Percentiles rank a stretch among this genome's conserved stretches.
These are phyloP conservation scores for Drosophila sp. DNA, from an alignment of 1,140 invertebrate genomes.

Conservation along the genomic window DNA sequence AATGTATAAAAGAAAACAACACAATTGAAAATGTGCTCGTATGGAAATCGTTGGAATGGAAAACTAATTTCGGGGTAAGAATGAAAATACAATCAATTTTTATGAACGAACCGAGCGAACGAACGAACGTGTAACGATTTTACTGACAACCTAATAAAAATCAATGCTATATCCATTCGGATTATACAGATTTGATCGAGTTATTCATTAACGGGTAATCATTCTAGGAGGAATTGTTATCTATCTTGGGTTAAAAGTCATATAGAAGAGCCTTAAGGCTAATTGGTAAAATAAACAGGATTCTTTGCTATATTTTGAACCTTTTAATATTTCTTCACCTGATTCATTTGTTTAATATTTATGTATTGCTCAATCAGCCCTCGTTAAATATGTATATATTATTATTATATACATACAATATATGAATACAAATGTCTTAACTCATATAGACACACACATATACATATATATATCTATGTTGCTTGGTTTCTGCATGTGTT, in stretches of 20 bases:
- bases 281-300: too few species aligned
- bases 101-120: background rate
- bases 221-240: too few species aligned
- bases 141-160: background rate
- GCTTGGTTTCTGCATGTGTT: slow-evolving; percentile 56
- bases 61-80: slow-evolving; percentile 1
- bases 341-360: background rate
- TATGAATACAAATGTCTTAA: background rate
- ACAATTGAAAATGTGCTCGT: slow-evolving; percentile 5
- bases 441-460: background rate
- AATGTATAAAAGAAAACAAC: slow-evolving; percentile 21
- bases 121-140: background rate
- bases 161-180: background rate
- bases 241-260: too few species aligned
- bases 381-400: slow-evolving; percentile 39
- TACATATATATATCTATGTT: slow-evolving; percentile 29
- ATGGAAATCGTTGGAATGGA: slow-evolving; percentile 7
- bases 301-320: background rate
- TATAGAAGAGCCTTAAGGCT: too few species aligned
- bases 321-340: background rate
- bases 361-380: slow-evolving; percentile 27
- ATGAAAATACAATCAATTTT: slow-evolving; percentile 1
- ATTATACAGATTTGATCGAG: background rate
- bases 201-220: too few species aligned
- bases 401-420: slow-evolving; percentile 32